A percentile compares a stretch with the other conserved stretches of the same genome.
phyloP scores from a whole-genome alignment of 2,888 invertebrate genomes.

The Caenorhabditis sulstoni region DNA sequence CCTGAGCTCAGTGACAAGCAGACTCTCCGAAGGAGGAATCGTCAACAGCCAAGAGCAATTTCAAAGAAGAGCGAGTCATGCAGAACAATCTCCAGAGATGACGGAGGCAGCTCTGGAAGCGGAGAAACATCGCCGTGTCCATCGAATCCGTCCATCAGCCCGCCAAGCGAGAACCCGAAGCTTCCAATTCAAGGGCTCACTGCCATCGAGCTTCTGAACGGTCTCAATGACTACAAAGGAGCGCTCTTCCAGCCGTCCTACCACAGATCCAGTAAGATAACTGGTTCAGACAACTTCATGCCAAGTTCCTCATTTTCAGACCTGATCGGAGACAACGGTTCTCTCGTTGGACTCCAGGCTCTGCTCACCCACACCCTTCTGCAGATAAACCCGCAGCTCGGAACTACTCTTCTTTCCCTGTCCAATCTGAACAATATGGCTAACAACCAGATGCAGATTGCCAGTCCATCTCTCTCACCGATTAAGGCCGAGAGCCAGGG shows the following conservation, averaged over 20 bases:
- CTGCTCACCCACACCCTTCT: constrained; percentile 45
- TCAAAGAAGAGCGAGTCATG: constrained; percentile 39
- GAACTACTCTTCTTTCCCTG: constrained; percentile 42
- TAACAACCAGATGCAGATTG: constrained; percentile 41
- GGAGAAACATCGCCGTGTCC: constrained; percentile 65
- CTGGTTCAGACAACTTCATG: neutral
- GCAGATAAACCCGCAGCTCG: constrained; percentile 48
- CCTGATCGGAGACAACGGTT: constrained; percentile 28
- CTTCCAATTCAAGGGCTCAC: constrained; percentile 58
- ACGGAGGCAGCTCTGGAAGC: constrained; percentile 56
- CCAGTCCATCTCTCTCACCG: constrained; percentile 59
- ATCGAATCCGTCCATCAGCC: constrained; percentile 61
- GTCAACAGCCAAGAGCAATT: constrained; percentile 53
- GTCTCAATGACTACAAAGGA: constrained; percentile 53
- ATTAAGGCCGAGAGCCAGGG: constrained; percentile 61
- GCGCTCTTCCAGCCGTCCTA: constrained; percentile 57
- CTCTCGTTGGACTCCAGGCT: constrained; percentile 36
- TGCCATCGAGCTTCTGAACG: constrained; percentile 31
- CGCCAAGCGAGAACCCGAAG: constrained; percentile 66
- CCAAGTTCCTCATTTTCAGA: constrained; percentile 33
- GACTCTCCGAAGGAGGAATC: constrained; percentile 68
- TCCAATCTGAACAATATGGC: constrained; percentile 46
- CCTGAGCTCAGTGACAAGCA: constrained; percentile 79
- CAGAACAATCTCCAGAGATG: constrained; percentile 57
- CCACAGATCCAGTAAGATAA: constrained; percentile 46